These are phyloP conservation scores for Pterophyllum scalare DNA, from an alignment of 2,113 vertebrate genomes.

Conservation along the genomic window DNA sequence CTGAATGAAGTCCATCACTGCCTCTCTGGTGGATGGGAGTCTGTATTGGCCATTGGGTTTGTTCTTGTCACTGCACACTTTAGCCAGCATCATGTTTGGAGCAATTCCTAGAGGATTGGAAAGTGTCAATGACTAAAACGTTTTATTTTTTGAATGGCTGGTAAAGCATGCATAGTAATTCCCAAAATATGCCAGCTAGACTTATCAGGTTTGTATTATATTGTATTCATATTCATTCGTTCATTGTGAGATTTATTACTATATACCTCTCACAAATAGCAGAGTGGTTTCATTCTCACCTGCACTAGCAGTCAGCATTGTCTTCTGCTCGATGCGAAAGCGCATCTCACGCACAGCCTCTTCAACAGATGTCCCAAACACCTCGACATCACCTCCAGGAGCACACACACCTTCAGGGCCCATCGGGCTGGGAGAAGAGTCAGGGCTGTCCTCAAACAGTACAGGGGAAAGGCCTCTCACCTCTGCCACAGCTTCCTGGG, in stretches of 20 bases:
- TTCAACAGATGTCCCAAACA: constrained; percentile 91
- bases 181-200: not conserved
- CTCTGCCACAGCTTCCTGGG: constrained; percentile 20
- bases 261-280: not conserved
- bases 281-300: constrained; percentile 76
- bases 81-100: constrained; percentile 95
- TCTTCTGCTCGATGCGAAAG: constrained; percentile 95
- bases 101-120: constrained; percentile 88
- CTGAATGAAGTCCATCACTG: constrained; percentile 91
- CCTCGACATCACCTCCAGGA: constrained; percentile 61
- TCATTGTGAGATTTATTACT: not conserved
- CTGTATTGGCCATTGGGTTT: constrained; percentile 95
- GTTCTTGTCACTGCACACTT: constrained; percentile 97
- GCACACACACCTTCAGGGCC: constrained; percentile 49
- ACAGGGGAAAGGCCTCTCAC: constrained; percentile 82
- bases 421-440: constrained; percentile 50
- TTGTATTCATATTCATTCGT: not conserved
- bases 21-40: constrained; percentile 83
- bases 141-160: not conserved
- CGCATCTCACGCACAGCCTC: constrained; percentile 97
- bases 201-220: not conserved
- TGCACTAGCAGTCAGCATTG: constrained; percentile 93
- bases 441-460: constrained; percentile 88
- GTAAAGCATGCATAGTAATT: constrained; percentile 17
- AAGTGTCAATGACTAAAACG: not conserved